Conservation (phyloP, 2,797 vertebrate genomes). For the Hemibagrus guttatus region DNA sequence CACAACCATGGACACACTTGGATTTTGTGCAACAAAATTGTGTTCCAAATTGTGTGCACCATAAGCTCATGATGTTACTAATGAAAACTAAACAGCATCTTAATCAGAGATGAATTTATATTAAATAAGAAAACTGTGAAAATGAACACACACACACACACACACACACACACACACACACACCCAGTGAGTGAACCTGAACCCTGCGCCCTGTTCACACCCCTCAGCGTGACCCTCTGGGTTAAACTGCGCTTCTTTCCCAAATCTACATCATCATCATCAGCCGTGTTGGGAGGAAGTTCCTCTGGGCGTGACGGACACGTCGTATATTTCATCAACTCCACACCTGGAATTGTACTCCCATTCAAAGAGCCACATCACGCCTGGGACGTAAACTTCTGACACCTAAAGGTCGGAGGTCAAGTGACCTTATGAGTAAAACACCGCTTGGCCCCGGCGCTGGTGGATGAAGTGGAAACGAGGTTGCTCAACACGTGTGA, state of each 20-base stretch:
- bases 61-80: neutral
- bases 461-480: slow-evolving; percentile 57
- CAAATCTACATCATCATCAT: slow-evolving; percentile 60
- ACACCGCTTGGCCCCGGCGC: slow-evolving; percentile 47
- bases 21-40: neutral
- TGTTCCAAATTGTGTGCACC: neutral
- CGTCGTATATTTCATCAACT: slow-evolving; percentile 64
- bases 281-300: slow-evolving; percentile 61
- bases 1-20: neutral
- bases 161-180: slow-evolving; percentile 7
- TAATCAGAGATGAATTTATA: neutral
- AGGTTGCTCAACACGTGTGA: slow-evolving; percentile 50
- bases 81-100: neutral
- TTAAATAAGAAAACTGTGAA: neutral
- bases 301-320: slow-evolving; percentile 71
- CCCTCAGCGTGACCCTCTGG: slow-evolving; percentile 20
- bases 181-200: slow-evolving; percentile 22
- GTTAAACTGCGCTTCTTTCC: slow-evolving; percentile 20
- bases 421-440: slow-evolving; percentile 55
- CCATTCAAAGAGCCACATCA: slow-evolving; percentile 73
- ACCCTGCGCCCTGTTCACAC: slow-evolving; percentile 43
- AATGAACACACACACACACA: neutral
- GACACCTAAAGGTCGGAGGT: slow-evolving; percentile 58
- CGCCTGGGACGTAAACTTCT: slow-evolving; percentile 66
- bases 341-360: slow-evolving; percentile 77